A percentile compares a stretch with the other conserved stretches of the same genome.
phyloP scores from a whole-genome alignment of 2,797 vertebrate species.

The Garrulus glandarius region DNA sequence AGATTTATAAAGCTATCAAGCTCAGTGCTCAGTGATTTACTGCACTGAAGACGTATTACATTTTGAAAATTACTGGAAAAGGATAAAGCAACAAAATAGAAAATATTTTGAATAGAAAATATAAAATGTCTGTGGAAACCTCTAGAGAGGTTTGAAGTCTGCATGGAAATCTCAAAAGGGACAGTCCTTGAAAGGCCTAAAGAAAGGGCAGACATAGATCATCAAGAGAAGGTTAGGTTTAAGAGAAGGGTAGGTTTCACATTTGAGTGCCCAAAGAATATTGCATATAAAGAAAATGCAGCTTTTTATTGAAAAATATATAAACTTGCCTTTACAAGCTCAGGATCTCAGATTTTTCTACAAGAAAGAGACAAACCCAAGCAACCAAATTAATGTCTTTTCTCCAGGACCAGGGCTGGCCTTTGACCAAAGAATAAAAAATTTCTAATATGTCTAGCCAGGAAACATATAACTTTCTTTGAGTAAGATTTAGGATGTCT shows the following conservation, averaged over 20 bases:
- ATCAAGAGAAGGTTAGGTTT: neutral
- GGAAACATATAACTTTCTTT: neutral
- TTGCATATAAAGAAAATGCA: neutral
- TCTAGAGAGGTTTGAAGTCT: neutral
- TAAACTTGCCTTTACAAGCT: neutral
- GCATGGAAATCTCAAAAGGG: neutral
- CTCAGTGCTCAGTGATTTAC: neutral
- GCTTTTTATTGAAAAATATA: neutral
- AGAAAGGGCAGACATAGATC: neutral
- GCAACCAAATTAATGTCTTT: neutral
- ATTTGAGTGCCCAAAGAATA: neutral
- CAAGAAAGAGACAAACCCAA: neutral
- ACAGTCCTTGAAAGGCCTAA: neutral
- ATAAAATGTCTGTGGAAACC: neutral
- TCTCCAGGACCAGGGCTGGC: neutral
- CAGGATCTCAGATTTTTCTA: neutral
- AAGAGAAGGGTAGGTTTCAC: neutral
- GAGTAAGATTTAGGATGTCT: neutral
- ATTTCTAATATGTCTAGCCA: neutral
- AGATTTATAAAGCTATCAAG: neutral
- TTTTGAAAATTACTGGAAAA: neutral
- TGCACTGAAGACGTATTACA: neutral
- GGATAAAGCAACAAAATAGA: neutral
- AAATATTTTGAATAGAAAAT: no score
- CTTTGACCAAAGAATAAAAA: neutral